These are phyloP conservation scores for Rhegmatorhina hoffmannsi DNA, from an alignment of 2,113 vertebrate species.

Conservation along the genomic window DNA sequence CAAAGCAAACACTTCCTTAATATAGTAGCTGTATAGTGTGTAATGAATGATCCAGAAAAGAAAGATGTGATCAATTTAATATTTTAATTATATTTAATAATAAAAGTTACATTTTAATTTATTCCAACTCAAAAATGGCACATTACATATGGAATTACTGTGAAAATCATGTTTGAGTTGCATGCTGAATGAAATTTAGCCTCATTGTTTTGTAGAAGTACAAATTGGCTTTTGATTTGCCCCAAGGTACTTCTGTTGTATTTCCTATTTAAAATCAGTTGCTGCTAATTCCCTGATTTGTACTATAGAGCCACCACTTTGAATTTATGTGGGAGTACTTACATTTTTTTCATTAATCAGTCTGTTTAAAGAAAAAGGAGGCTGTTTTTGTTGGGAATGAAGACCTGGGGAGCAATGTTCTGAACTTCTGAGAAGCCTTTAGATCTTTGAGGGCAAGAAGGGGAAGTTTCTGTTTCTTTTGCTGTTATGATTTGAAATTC, in stretches of 20 bases:
- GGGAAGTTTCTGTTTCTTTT: not conserved
- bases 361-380: slow-evolving; percentile 32
- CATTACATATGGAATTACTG: not conserved
- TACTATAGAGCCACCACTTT: slow-evolving; percentile 26
- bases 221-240: slow-evolving; percentile 36
- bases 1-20: not conserved
- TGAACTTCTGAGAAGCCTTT: slow-evolving; percentile 29
- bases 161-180: slow-evolving; percentile 1
- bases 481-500: not conserved
- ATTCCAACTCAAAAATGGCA: not conserved
- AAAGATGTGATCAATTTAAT: rapidly evolving
- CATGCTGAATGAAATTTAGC: not conserved
- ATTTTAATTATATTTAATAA: not conserved
- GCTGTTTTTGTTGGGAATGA: not conserved
- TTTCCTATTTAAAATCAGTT: slow-evolving; percentile 20
- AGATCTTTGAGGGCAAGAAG: not conserved
- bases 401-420: not conserved
- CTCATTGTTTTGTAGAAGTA: not conserved
- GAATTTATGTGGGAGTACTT: not conserved
- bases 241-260: slow-evolving; percentile 32
- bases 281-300: slow-evolving; percentile 55
- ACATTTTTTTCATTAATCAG: slow-evolving; percentile 34
- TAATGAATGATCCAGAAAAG: not conserved
- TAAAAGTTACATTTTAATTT: not conserved
- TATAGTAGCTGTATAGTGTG: not conserved